phyloP scores from a whole-genome alignment of 2,888 invertebrate genomes.

The Drosophila tripunctata region DNA sequence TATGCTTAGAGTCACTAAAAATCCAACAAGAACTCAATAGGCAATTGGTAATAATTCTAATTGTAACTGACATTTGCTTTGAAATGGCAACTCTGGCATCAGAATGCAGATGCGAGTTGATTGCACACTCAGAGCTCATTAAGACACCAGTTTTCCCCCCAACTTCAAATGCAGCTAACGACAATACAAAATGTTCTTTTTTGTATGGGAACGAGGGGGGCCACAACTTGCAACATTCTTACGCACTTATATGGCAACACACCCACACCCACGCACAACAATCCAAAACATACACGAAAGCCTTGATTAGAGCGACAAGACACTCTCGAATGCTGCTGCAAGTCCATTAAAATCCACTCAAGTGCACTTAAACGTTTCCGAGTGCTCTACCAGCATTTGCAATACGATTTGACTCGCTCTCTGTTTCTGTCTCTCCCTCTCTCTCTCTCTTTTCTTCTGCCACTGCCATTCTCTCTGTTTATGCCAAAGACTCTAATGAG shows the following conservation, averaged over 20 bases:
- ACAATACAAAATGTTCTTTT: slow-evolving; percentile 28
- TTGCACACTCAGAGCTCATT: slow-evolving; percentile 60
- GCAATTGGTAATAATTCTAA: slow-evolving; percentile 33
- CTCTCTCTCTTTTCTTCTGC: background rate
- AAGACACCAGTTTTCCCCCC: slow-evolving; percentile 14
- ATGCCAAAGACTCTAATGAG: slow-evolving; percentile 37
- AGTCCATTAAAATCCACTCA: slow-evolving; percentile 79
- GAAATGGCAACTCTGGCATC: slow-evolving; percentile 9
- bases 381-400: slow-evolving; percentile 54
- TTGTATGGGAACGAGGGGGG: background rate
- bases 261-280: slow-evolving; percentile 32
- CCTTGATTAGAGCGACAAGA: slow-evolving; percentile 71
- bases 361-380: slow-evolving; percentile 79
- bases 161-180: slow-evolving; percentile 18
- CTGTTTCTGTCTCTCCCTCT: background rate
- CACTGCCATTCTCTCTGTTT: background rate
- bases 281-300: slow-evolving; percentile 37
- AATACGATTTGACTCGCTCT: slow-evolving; percentile 17
- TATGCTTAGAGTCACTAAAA: background rate
- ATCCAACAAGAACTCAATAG: background rate
- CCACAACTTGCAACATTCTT: slow-evolving; percentile 13
- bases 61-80: slow-evolving; percentile 47
- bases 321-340: slow-evolving; percentile 43
- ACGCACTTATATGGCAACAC: slow-evolving; percentile 22
- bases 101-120: slow-evolving; percentile 28